Evolutionary conservation across 1,140 invertebrate species (phyloP).

Genomic region (Drosophila sproati): DNA sequence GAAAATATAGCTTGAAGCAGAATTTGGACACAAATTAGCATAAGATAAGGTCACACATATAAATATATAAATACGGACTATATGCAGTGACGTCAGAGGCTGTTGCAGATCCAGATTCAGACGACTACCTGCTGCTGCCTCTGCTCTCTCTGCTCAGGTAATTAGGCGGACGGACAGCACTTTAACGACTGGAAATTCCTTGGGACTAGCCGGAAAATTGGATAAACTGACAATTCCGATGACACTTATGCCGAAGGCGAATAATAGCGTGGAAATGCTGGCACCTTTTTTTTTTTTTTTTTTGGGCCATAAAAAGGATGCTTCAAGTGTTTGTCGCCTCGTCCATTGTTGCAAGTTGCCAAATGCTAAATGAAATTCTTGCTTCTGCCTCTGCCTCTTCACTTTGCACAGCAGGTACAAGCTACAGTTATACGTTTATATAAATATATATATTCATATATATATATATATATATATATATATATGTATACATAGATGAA

Average conservation of each 20-base stretch:
- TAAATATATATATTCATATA: neutral
- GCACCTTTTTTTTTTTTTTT: constrained; percentile 37
- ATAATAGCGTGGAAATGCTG: constrained; percentile 29
- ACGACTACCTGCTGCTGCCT: constrained; percentile 46
- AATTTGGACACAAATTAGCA: constrained; percentile 56
- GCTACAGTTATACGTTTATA: no score
- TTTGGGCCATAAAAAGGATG: constrained; percentile 35
- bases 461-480: no score
- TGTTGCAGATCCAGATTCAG: neutral
- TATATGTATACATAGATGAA: neutral
- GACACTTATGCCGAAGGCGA: constrained; percentile 1
- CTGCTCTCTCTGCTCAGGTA: constrained; percentile 30
- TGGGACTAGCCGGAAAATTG: neutral
- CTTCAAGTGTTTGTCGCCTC: constrained; percentile 23
- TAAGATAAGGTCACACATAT: constrained; percentile 56
- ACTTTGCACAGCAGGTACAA: neutral
- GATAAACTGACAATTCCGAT: constrained; percentile 4
- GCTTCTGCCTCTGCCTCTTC: neutral
- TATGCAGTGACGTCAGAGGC: constrained; percentile 47
- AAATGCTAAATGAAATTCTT: constrained; percentile 41
- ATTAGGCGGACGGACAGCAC: constrained; percentile 36
- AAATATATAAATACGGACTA: neutral
- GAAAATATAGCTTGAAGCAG: constrained; percentile 53
- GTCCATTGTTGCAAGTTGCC: constrained; percentile 30
- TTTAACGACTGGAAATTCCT: constrained; percentile 43